phyloP scores from a whole-genome alignment of 2,888 invertebrate species.

The Patella ulyssiponensis region DNA sequence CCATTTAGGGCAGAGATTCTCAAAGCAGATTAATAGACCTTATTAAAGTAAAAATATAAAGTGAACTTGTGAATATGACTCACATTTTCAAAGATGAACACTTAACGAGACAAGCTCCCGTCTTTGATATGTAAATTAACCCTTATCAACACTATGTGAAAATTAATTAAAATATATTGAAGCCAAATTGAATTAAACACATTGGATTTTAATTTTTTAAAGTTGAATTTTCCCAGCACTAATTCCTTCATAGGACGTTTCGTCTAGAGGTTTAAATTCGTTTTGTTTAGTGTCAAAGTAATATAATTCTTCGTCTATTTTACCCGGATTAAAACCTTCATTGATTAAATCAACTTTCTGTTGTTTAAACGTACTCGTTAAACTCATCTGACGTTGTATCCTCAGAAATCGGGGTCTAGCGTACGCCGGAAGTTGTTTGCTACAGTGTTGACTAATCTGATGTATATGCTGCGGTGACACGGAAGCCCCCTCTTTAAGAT shows the following conservation, averaged over 20 bases:
- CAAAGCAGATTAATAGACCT: no score
- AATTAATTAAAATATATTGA: no score
- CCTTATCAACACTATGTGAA: no score
- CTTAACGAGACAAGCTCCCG: no score
- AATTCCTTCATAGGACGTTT: conserved; percentile 12
- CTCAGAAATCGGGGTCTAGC: conserved; percentile 60
- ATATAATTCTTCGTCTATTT: conserved; percentile 45
- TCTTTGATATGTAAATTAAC: no score
- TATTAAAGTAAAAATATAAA: no score
- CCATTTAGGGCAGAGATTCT: no score
- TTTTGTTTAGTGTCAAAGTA: conserved; percentile 40
- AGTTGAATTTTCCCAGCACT: conserved; percentile 14
- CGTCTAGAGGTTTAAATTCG: conserved; percentile 39
- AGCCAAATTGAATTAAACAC: no score
- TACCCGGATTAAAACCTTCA: conserved; percentile 50
- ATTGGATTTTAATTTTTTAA: not conserved
- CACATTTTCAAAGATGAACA: no score
- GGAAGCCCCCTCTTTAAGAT: conserved; percentile 35
- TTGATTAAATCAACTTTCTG: conserved; percentile 50
- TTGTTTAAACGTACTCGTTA: conserved; percentile 61
- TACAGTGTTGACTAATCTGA: conserved; percentile 42
- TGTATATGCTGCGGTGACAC: conserved; percentile 32
- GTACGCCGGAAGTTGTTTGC: conserved; percentile 51
- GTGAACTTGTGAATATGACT: no score
- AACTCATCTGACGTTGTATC: conserved; percentile 39